Evolutionary conservation across 2,888 invertebrate genomes (phyloP), one percentile per base, ranked within the genome.

Genomic region (Dolomedes plantarius): DNA sequence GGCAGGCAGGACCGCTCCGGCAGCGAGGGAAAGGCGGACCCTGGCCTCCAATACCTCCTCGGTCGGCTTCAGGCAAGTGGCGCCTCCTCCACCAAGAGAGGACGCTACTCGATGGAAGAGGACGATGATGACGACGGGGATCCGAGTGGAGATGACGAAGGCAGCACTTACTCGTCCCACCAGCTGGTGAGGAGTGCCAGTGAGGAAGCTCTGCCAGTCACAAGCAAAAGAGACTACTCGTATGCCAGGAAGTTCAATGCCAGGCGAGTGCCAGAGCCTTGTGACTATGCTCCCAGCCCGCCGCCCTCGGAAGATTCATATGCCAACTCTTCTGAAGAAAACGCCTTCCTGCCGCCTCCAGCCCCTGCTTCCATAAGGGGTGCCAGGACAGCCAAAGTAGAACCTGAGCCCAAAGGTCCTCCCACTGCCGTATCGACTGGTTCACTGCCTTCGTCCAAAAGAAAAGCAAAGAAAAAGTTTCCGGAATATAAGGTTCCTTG

Each of bases 191-290:
- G 89, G 32, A 89, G 89, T 82, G 89, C 89, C 31, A 89, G 89
- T 73, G 89, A 89, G 75, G 89, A 89, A 85, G 89, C 89, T 29
- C 71, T 89, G 87, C 89, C 89, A 27, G 89, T 89, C 29, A 88
- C 89, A 5, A 87, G 81, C 67, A 88, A 88, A 56, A 80, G 87
- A 19, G 89, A 89, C 73, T 88, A 89, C 74, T 82, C 88, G n/a
- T 89, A 87, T 72, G 73, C 86, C 19, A 74, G 87, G 13, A 89
- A 88, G 46, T 83, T 87, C 64, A 88, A 88, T 64, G 88, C 85
- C 75, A 31, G 71, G 2, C 74, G 88, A 27, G 71, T 87, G 68
- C 87, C 88, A 11, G 89, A 89, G 65, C 87, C 89, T 9, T 89
- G 88, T 62, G 89, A 89, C 73, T 89, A 79, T 72, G 89, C 88